phyloP scores from a whole-genome alignment of 2,797 vertebrate species.

The Heterohyrax brucei region DNA sequence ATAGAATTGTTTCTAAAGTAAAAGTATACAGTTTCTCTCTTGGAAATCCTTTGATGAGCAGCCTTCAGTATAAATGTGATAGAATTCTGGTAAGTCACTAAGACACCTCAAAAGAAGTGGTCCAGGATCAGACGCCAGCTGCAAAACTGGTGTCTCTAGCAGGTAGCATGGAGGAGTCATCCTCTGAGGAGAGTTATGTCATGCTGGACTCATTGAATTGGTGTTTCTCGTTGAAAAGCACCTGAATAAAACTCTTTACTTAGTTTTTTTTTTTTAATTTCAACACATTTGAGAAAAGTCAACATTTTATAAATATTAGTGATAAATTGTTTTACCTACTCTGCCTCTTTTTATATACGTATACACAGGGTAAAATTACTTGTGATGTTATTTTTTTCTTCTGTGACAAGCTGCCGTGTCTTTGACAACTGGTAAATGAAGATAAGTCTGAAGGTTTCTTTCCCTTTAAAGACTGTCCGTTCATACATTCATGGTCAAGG shows the following conservation, averaged over 20 bases:
- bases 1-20: neutral
- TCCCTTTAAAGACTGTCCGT: neutral
- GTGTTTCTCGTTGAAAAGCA: neutral
- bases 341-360: too few relatives aligned
- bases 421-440: neutral
- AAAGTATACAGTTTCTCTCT: neutral
- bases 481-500: neutral
- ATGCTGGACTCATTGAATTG: neutral
- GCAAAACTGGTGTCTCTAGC: neutral
- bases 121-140: neutral
- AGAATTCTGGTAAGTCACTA: slow-evolving; percentile 5
- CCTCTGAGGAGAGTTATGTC: neutral
- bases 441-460: neutral
- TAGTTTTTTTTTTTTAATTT: neutral
- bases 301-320: neutral
- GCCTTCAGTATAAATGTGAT: neutral
- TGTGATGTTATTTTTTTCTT: neutral
- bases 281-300: neutral
- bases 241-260: neutral
- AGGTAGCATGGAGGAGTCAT: neutral
- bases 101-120: neutral
- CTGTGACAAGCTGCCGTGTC: neutral
- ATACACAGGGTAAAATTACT: neutral
- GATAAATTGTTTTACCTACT: neutral
- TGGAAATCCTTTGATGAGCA: neutral